A percentile compares a stretch with the other conserved stretches of the same genome.
Evolutionary conservation across 2,797 vertebrate genomes (phyloP).

Genomic region (Zalophus californianus): DNA sequence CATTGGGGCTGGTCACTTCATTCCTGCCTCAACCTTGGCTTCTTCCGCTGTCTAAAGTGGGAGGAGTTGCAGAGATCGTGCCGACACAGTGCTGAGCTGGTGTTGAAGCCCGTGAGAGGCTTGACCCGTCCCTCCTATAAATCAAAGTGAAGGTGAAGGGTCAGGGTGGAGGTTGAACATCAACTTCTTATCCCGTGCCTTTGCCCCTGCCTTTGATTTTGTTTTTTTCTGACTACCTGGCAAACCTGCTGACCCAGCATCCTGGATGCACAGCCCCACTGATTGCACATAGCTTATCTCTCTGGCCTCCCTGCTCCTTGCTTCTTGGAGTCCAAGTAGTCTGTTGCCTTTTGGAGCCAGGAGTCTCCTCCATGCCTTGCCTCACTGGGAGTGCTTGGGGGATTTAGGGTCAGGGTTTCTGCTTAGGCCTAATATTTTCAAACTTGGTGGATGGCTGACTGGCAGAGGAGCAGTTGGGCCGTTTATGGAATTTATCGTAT

Average conservation of each 20-base stretch:
- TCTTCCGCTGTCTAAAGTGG: constrained; percentile 21
- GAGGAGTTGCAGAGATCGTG: neutral
- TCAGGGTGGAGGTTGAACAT: constrained; percentile 77
- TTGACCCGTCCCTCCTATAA: constrained; percentile 12
- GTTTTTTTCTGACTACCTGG: constrained; percentile 82
- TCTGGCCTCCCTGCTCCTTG: constrained; percentile 72
- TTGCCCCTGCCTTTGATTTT: constrained; percentile 83
- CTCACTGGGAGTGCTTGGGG: constrained; percentile 47
- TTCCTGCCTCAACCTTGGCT: neutral
- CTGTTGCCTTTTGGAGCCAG: constrained; percentile 72
- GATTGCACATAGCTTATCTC: constrained; percentile 83
- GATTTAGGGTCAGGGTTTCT: constrained; percentile 68
- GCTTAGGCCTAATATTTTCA: constrained; percentile 1
- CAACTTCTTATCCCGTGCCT: constrained; percentile 79
- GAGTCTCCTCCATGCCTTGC: neutral
- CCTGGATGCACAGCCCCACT: constrained; percentile 73
- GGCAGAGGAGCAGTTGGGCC: constrained; percentile 48
- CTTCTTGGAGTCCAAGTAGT: constrained; percentile 64
- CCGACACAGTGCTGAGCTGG: constrained; percentile 50
- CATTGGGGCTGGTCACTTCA: neutral
- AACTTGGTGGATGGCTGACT: constrained; percentile 46
- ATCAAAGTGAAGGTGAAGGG: constrained; percentile 70
- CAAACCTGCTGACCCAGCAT: constrained; percentile 85
- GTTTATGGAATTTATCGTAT: neutral
- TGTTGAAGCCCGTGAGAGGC: constrained; percentile 8